Conservation (phyloP, 2,888 invertebrate genomes). For the Norana najaformis region DNA sequence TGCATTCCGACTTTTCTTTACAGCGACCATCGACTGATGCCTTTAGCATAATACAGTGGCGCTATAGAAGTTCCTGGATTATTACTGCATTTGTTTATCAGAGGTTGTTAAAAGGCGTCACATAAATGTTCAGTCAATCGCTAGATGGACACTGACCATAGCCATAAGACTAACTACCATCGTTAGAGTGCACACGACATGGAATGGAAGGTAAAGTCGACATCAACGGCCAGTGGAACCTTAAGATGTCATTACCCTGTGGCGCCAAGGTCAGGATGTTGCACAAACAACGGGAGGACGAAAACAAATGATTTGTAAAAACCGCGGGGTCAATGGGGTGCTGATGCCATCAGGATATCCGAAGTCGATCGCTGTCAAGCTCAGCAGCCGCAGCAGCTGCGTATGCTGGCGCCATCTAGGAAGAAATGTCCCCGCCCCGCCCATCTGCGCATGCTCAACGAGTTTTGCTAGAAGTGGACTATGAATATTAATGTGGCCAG, state of each 20-base stretch:
- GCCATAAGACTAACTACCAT: no score
- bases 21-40: no score
- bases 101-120: background rate
- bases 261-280: background rate
- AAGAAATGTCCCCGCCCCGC: background rate
- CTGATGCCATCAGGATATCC: background rate
- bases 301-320: conserved; percentile 1
- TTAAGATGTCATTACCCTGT: no score
- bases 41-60: no score
- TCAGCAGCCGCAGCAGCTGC: background rate
- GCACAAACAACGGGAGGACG: background rate
- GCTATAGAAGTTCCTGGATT: no score
- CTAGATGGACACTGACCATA: no score
- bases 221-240: no score
- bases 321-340: background rate
- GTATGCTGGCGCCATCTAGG: background rate
- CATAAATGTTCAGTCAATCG: background rate
- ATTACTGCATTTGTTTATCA: no score
- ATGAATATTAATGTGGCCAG: background rate
- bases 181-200: no score
- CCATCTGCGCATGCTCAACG: background rate
- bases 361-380: background rate
- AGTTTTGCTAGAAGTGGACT: background rate
- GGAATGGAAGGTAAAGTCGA: no score
- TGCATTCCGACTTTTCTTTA: no score